Base-by-base conservation (phyloP, 2,888 invertebrate species). In the Hemicrepidius hirtus region DNA sequence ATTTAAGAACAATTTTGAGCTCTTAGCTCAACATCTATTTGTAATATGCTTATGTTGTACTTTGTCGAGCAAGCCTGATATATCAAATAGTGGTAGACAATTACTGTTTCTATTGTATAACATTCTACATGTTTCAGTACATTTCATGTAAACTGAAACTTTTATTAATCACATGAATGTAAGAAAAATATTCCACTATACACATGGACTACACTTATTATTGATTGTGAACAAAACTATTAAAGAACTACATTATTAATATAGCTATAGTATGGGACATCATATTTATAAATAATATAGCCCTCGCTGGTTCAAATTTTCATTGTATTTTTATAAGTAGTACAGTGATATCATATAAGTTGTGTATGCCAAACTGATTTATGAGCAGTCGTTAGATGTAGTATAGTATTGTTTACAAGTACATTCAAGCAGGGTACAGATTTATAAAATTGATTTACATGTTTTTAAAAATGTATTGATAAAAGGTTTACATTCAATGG, bases 331-430 rank as follows among this genome's bases (percentile, higher is more conserved):
- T 46, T 6, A 44, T 44, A 44, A 44, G n/a, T n/a, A n/a, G 21
- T 44, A 18, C 44, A 49, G 20, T 10, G 49, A 21, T 49, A n/a
- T 46, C 18, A 13, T 53, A 2, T 53, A 53, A 53, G 28, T 16
- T 53, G 10, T 24, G 32, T 53, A 53, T 53, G 53, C 53, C 28
- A 50, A 50, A 41, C 12, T 24, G 50, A 24, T 28, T 53, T 28
- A 28, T 21, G 16, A 53, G 21, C 46, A 46, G 10, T 46, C 20
- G 46, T 46, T 44, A 44, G 16, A 44, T 44, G 44, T 44, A 13
- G 0, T 40, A 40, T 13, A 1, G 6, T 16, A 46, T 46, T 13
- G n/a, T n/a, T n/a, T n/a, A n/a, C n/a, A n/a, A n/a, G n/a, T 46
- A 46, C 18, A 46, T 4, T 20, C 46, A 46, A 46, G 46, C 46